phyloP scores from a whole-genome alignment of 2,113 vertebrate genomes.

The Xyliphius kryptos region DNA sequence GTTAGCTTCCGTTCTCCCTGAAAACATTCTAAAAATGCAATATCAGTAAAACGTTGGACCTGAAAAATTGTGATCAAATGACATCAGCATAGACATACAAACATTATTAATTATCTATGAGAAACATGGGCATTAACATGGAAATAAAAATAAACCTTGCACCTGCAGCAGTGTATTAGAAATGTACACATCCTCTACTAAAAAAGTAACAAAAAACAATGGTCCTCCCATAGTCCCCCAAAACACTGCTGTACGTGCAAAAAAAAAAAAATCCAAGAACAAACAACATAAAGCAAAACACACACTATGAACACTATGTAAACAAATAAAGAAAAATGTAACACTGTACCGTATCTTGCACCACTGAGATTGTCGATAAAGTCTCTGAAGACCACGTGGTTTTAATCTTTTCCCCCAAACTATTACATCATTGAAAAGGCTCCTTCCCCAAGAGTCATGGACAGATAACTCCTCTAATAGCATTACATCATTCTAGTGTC shows the following conservation, averaged over 20 bases:
- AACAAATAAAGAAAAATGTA: constrained; percentile 62
- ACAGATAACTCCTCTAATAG: constrained; percentile 42
- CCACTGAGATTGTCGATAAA: constrained; percentile 68
- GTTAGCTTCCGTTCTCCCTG: too few species aligned
- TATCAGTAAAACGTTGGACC: too few species aligned
- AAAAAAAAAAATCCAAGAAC: too few species aligned
- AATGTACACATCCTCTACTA: too few species aligned
- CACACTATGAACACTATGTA: constrained; percentile 55
- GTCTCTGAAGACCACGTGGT: constrained; percentile 74
- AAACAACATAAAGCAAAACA: constrained; percentile 53
- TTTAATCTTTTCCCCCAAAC: constrained; percentile 76
- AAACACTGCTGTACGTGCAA: constrained; percentile 61
- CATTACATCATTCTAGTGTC: constrained; percentile 49
- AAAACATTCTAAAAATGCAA: too few species aligned
- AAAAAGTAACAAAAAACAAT: constrained; percentile 29
- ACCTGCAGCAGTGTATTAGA: constrained; percentile 59
- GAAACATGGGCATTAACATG: constrained; percentile 56
- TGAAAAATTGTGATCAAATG: too few species aligned
- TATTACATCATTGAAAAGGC: constrained; percentile 38
- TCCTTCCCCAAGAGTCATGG: constrained; percentile 48
- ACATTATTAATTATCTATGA: constrained; percentile 51
- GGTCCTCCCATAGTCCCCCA: too few species aligned
- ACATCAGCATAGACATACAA: constrained; percentile 36
- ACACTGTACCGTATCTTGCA: constrained; percentile 69
- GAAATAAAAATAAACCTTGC: constrained; percentile 55